Evolutionary conservation across 1,140 invertebrate genomes (phyloP).

Genomic region (Cephus cinctus): DNA sequence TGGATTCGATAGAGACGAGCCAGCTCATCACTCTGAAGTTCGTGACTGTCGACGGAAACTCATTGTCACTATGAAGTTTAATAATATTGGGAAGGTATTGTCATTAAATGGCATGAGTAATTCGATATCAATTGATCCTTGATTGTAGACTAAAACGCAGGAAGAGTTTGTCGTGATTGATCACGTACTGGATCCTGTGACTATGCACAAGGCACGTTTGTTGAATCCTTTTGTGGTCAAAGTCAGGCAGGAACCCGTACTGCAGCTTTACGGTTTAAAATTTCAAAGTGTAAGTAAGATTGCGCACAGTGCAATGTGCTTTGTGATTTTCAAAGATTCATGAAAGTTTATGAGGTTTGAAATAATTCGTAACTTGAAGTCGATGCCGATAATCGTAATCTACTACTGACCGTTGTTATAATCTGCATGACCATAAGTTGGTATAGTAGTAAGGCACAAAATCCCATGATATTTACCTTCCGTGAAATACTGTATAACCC

Average conservation of each 20-base stretch:
- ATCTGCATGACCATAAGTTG: no score
- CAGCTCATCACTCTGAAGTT: slow-evolving; percentile 13
- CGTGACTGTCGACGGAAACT: slow-evolving; percentile 30
- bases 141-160: slow-evolving; percentile 33
- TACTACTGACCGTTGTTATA: no score
- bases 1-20: slow-evolving; percentile 18
- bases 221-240: slow-evolving; percentile 53
- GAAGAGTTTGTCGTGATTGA: slow-evolving; percentile 53
- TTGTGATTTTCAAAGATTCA: no score
- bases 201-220: slow-evolving; percentile 40
- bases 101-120: background rate
- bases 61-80: slow-evolving; percentile 36
- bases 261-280: slow-evolving; percentile 46
- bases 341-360: no score
- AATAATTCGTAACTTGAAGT: no score
- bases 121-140: background rate
- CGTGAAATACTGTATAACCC: no score
- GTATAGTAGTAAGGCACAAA: no score
- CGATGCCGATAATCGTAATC: no score
- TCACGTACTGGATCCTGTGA: slow-evolving; percentile 47
- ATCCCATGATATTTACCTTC: no score
- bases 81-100: slow-evolving; percentile 35
- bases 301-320: no score
- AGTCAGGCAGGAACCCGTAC: slow-evolving; percentile 46
- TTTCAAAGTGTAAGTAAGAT: slow-evolving; percentile 42